Percentiles rank a stretch among this genome's conserved stretches.
phyloP scores from a whole-genome alignment of 1,140 invertebrate species.

The Hormaphis cornu region DNA sequence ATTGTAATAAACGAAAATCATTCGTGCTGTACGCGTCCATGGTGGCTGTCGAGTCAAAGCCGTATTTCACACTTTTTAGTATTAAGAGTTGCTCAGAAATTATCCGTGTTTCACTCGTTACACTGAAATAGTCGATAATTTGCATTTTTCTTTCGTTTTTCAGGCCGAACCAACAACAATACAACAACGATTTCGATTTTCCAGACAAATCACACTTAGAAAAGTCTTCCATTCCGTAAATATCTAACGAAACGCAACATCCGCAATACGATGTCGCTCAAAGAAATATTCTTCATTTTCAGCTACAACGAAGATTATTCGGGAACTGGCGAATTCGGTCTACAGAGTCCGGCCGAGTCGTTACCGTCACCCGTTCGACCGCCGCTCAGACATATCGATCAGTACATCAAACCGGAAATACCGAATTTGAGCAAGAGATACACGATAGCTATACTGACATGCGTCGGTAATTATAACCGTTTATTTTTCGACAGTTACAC shows the following conservation, averaged over 20 bases:
- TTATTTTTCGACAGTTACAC: no score
- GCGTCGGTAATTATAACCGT: conserved; percentile 51
- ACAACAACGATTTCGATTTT: conserved; percentile 15
- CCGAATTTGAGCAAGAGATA: conserved; percentile 79
- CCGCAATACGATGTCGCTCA: no score
- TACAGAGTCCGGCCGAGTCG: conserved; percentile 13
- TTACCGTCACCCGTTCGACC: conserved; percentile 59
- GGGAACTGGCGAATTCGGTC: conserved; percentile 4
- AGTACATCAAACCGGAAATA: conserved; percentile 76
- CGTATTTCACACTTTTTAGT: background rate
- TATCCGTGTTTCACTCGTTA: background rate
- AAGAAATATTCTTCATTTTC: background rate
- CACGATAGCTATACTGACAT: conserved; percentile 75
- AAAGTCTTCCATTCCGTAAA: conserved; percentile 30
- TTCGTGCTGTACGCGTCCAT: no score
- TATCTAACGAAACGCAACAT: background rate
- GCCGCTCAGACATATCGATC: conserved; percentile 74
- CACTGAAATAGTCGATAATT: background rate
- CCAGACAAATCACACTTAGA: conserved; percentile 25
- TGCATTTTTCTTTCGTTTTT: background rate
- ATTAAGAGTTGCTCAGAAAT: no score
- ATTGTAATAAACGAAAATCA: no score
- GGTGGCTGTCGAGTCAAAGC: no score
- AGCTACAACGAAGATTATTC: conserved; percentile 24
- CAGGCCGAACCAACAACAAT: conserved; percentile 16